Evolutionary conservation across 2,888 invertebrate species (phyloP).

Genomic region (Hemistola chrysoprasaria): DNA sequence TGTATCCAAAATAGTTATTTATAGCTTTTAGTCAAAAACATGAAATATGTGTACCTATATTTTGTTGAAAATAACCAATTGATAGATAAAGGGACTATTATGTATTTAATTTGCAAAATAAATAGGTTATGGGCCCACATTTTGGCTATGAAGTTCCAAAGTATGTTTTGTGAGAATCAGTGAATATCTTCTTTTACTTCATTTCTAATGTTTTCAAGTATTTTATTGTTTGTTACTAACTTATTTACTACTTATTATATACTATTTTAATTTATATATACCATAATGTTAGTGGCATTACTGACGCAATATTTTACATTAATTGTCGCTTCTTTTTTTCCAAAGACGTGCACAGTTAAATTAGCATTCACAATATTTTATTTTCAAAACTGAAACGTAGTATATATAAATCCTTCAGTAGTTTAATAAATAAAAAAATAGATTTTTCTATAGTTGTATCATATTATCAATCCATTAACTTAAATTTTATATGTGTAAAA

Average conservation of each 20-base stretch:
- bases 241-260: conserved; percentile 15
- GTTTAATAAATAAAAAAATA: no score
- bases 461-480: no score
- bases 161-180: conserved; percentile 42
- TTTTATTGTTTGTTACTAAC: conserved; percentile 10
- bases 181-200: no score
- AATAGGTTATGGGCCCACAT: conserved; percentile 51
- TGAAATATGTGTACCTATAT: no score
- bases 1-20: no score
- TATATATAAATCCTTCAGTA: not conserved
- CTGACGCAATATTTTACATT: conserved; percentile 6
- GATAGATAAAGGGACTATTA: no score
- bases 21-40: no score
- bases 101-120: conserved; percentile 67
- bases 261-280: conserved; percentile 8
- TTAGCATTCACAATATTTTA: not conserved
- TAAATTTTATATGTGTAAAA: not conserved
- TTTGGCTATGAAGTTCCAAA: conserved; percentile 77
- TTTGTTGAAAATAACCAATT: no score
- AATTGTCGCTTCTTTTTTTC: conserved; percentile 66
- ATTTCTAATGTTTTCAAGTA: conserved; percentile 9
- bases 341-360: conserved; percentile 55
- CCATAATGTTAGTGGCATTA: no score
- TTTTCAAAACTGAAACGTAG: not conserved
- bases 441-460: no score